Percentiles rank a stretch among this genome's conserved stretches.
Conservation (phyloP, 1,140 invertebrate genomes). For the Cotesia chilonis region DNA sequence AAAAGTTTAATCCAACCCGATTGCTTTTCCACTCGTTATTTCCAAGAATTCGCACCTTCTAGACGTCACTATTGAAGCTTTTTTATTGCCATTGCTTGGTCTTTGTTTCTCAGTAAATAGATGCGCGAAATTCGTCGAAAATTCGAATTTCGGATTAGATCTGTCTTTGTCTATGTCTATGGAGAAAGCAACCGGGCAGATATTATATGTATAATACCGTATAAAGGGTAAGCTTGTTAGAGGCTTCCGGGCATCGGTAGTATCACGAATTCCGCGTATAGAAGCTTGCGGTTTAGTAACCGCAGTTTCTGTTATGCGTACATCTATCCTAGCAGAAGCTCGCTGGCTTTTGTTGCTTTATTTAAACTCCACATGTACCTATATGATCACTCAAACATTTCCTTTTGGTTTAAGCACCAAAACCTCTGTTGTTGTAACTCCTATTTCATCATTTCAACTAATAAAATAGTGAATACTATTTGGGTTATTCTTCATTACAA, state of each 20-base stretch:
- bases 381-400: too few relatives aligned
- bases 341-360: slow-evolving; percentile 39
- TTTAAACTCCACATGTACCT: not conserved
- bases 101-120: not conserved
- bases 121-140: slow-evolving; percentile 29
- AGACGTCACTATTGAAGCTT: too few relatives aligned
- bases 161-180: slow-evolving; percentile 5
- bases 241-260: slow-evolving; percentile 40
- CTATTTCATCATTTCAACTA: too few relatives aligned
- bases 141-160: slow-evolving; percentile 8
- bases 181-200: not conserved
- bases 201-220: slow-evolving; percentile 13
- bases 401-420: too few relatives aligned
- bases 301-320: slow-evolving; percentile 57
- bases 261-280: slow-evolving; percentile 51
- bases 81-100: not conserved
- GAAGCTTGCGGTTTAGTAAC: slow-evolving; percentile 61
- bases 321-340: slow-evolving; percentile 50
- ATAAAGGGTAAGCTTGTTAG: slow-evolving; percentile 34
- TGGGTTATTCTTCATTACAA: too few relatives aligned
- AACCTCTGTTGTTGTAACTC: too few relatives aligned
- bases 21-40: slow-evolving; percentile 48
- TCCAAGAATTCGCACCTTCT: not conserved
- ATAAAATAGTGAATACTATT: too few relatives aligned
- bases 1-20: slow-evolving; percentile 64